A percentile compares a stretch with the other conserved stretches of the same genome.
Conservation (phyloP, 2,113 vertebrate species). For the Thunnus maccoyii region DNA sequence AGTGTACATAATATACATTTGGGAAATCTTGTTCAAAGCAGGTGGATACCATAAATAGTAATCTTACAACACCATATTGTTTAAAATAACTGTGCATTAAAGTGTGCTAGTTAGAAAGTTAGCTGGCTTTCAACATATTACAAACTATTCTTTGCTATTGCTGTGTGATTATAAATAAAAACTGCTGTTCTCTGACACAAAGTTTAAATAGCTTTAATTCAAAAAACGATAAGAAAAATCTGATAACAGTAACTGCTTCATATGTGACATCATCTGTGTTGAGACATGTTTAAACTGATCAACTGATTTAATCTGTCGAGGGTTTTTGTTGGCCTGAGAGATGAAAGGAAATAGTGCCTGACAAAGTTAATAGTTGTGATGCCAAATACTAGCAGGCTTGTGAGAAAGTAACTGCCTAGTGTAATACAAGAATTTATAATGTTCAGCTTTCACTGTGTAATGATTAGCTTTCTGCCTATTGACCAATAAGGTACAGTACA, state of each 20-base stretch:
- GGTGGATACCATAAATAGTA: too few relatives aligned
- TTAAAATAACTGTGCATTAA: neutral
- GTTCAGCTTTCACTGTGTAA: constrained; percentile 7
- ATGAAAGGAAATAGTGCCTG: neutral
- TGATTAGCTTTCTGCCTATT: neutral
- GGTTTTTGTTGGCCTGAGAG: neutral
- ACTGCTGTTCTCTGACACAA: neutral
- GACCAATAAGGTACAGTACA: neutral
- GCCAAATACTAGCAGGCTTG: neutral
- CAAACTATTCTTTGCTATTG: neutral
- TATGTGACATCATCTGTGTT: neutral
- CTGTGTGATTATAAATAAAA: too few relatives aligned
- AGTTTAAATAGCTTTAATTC: too few relatives aligned
- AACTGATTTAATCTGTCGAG: neutral
- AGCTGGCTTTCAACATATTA: neutral
- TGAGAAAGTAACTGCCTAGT: neutral
- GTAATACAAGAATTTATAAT: neutral
- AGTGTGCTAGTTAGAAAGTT: neutral
- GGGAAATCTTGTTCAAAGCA: too few relatives aligned
- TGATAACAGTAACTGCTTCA: constrained; percentile 2
- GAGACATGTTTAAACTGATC: neutral
- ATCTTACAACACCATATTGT: too few relatives aligned
- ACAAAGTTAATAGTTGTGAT: neutral
- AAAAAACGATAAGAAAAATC: neutral
- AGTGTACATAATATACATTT: too few relatives aligned